Base-by-base conservation (phyloP, 2,888 invertebrate genomes). In the Acanthosepion esculentum region DNA sequence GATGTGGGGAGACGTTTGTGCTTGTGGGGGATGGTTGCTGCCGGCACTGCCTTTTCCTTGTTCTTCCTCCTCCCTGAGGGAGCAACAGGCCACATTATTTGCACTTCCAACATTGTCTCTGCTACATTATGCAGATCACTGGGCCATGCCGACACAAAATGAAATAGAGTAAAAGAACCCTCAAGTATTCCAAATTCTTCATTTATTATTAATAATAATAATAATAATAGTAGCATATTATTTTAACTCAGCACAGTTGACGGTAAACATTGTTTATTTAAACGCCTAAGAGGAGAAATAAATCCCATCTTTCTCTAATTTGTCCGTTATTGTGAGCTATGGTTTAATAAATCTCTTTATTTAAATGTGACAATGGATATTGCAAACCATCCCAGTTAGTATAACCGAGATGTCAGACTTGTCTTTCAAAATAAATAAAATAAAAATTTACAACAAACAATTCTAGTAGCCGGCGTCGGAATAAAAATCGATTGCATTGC, bases 1-100 rank as follows among this genome's bases (percentile, higher is more conserved):
- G 78, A 12, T n/a, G 78, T 33, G n/a, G 78, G 53, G 18, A 0
- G n/a, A 23, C 59, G 59, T 23, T 59, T 91, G 92, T 41, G 92
- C 48, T 41, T 92, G 41, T 92, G 92, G 92, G 50, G 48, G n/a
- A 33, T 92, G 48, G 48, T 48, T 92, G 92, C 92, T 94, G 94
- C 64, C 64, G 48, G 59, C n/a, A 50, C 48, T 92, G 50, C 55
- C 94, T 93, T 48, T 91, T 91, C 48, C 92, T 92, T 92, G 48
- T 92, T 48, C 93, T 48, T 50, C 93, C 93, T 48, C 53, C 50
- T 41, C 59, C 64, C 94, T n/a, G 59, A 53, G 94, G 94, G 94
- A 94, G 94, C 94, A 94, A 94, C 94, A 94, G 94, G 94, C 94
- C 94, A 55, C 18, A 94, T 94, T 94, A 94, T 94, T 94, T 94